Evolutionary conservation across 2,888 invertebrate species (phyloP).

Genomic region (Stenoptilia bipunctidactyla): DNA sequence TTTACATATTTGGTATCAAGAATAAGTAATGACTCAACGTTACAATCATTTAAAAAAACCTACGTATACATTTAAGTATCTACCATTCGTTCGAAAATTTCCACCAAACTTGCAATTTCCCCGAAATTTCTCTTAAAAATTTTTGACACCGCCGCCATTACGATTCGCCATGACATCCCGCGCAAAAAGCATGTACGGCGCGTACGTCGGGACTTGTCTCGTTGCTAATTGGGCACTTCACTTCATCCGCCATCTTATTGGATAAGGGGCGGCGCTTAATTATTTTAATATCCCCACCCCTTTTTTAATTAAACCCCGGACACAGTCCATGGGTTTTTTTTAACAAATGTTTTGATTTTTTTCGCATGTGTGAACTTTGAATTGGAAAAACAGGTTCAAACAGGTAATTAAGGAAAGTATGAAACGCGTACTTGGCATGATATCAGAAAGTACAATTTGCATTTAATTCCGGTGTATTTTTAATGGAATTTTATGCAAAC

Average conservation of each 20-base stretch:
- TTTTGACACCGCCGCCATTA: slow-evolving; percentile 17
- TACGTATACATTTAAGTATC: too few species aligned
- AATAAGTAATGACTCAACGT: too few species aligned
- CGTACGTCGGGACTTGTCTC: slow-evolving; percentile 33
- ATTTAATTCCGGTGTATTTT: not conserved
- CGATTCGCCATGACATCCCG: slow-evolving; percentile 29
- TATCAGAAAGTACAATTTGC: not conserved
- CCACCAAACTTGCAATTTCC: slow-evolving; percentile 6
- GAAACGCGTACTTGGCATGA: not conserved
- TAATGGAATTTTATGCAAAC: not conserved
- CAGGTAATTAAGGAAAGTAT: not conserved
- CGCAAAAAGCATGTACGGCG: slow-evolving; percentile 38
- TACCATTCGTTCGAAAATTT: not conserved
- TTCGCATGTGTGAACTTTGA: slow-evolving; percentile 1
- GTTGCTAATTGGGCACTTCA: slow-evolving; percentile 52
- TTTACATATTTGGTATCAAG: too few species aligned
- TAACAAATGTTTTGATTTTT: slow-evolving; percentile 4
- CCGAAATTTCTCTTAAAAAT: slow-evolving; percentile 12
- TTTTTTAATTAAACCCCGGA: slow-evolving; percentile 46
- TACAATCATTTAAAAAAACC: too few species aligned
- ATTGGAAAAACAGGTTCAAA: not conserved
- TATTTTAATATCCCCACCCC: slow-evolving; percentile 63
- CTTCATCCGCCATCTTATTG: slow-evolving; percentile 41
- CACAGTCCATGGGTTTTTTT: slow-evolving; percentile 13
- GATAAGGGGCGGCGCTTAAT: slow-evolving; percentile 54